phyloP scores from a whole-genome alignment of 1,140 invertebrate species.

The Bombus vancouverensis region DNA sequence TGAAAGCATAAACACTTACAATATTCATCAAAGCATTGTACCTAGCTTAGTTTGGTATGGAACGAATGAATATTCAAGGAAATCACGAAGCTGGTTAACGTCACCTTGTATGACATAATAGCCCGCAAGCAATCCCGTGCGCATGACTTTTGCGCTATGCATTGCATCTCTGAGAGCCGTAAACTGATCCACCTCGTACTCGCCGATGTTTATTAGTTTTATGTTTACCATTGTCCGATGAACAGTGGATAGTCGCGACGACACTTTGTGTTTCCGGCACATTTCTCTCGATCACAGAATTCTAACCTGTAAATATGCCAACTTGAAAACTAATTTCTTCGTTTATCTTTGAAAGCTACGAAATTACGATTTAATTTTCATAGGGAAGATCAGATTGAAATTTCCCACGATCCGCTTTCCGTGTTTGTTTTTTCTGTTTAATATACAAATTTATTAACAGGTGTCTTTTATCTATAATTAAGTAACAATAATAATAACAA shows the following conservation, averaged over 20 bases:
- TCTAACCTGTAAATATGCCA: no score
- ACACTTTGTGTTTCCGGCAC: background rate
- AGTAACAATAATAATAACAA: no score
- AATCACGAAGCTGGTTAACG: conserved; percentile 54
- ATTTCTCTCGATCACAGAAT: background rate
- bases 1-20: conserved; percentile 4
- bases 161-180: conserved; percentile 48
- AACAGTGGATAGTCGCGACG: background rate
- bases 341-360: no score
- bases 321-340: no score
- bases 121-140: conserved; percentile 25
- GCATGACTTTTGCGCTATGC: conserved; percentile 52
- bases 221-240: conserved; percentile 41
- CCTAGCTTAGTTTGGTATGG: background rate
- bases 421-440: no score
- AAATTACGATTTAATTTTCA: no score
- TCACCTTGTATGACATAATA: conserved; percentile 30
- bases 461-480: no score
- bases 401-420: no score
- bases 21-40: conserved; percentile 33
- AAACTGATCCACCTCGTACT: conserved; percentile 33
- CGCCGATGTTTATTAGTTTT: conserved; percentile 21
- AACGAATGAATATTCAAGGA: conserved; percentile 48
- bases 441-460: no score
- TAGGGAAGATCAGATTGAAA: no score